These are phyloP conservation scores for Rhizoglyphus robini DNA, from an alignment of 1,140 invertebrate species.

Conservation along the genomic window DNA sequence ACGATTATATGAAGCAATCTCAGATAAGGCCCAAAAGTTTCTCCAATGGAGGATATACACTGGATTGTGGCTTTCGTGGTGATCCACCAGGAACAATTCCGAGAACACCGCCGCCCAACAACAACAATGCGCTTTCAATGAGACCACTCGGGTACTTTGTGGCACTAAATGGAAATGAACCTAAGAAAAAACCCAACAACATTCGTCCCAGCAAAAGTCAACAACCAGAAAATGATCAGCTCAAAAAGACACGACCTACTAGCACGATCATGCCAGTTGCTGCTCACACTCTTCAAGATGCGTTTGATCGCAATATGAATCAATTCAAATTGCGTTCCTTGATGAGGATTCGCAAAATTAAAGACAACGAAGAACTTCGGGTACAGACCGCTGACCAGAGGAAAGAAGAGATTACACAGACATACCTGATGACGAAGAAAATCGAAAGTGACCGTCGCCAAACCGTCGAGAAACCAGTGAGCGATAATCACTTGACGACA, in stretches of 20 bases:
- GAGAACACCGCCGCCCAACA: background rate
- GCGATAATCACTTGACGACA: background rate
- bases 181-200: background rate
- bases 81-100: background rate
- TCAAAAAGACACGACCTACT: no score
- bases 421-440: background rate
- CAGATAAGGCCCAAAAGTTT: no score
- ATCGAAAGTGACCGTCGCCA: background rate
- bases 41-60: no score
- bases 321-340: conserved; percentile 1
- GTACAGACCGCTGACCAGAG: conserved; percentile 6
- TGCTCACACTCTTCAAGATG: background rate
- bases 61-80: background rate
- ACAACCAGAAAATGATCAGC: no score
- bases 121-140: background rate
- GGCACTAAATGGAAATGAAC: background rate
- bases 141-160: background rate
- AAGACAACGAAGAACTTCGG: background rate
- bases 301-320: background rate
- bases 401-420: background rate
- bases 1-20: background rate
- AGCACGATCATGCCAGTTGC: background rate
- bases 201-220: background rate
- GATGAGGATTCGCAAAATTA: conserved; percentile 1
- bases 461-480: background rate